A percentile compares a stretch with the other conserved stretches of the same genome.
These are phyloP conservation scores for Melinaea menophilus DNA, from an alignment of 2,888 invertebrate genomes.

Conservation along the genomic window DNA sequence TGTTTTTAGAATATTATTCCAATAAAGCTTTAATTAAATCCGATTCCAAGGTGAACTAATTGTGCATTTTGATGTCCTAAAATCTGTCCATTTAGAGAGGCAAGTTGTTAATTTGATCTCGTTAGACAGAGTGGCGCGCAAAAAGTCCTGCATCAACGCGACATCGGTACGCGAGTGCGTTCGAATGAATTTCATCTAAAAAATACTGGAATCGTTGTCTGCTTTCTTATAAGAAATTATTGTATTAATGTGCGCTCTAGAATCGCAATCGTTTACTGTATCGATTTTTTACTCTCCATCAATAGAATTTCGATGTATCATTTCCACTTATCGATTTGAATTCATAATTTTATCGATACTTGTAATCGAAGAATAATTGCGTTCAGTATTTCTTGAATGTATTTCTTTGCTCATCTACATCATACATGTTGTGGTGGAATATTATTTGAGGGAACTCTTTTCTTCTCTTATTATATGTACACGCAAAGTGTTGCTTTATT, in stretches of 20 bases:
- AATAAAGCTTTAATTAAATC: neutral
- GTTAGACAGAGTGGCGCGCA: conserved; percentile 66
- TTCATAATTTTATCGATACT: conserved; percentile 27
- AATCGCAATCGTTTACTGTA: conserved; percentile 31
- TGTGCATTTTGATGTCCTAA: conserved; percentile 5
- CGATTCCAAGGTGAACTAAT: neutral
- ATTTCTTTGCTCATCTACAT: conserved; percentile 10
- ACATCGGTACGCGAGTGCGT: conserved; percentile 52
- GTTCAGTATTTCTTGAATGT: conserved; percentile 9
- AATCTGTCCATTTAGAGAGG: conserved; percentile 23
- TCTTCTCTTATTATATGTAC: no score
- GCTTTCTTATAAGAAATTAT: conserved; percentile 31
- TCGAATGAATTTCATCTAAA: conserved; percentile 69
- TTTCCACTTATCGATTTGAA: conserved; percentile 29
- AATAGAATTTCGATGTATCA: conserved; percentile 30
- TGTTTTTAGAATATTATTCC: neutral
- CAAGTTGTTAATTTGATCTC: conserved; percentile 56
- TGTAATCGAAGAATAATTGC: conserved; percentile 24
- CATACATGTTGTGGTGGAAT: no score
- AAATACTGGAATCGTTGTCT: conserved; percentile 31
- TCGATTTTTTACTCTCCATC: conserved; percentile 27
- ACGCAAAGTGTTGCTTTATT: no score
- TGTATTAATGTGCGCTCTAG: conserved; percentile 27
- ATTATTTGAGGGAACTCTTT: no score
- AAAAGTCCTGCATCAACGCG: conserved; percentile 57